A percentile compares a stretch with the other conserved stretches of the same genome.
Evolutionary conservation across 2,113 vertebrate genomes (phyloP).

Genomic region (Phrynosoma blainvillii): DNA sequence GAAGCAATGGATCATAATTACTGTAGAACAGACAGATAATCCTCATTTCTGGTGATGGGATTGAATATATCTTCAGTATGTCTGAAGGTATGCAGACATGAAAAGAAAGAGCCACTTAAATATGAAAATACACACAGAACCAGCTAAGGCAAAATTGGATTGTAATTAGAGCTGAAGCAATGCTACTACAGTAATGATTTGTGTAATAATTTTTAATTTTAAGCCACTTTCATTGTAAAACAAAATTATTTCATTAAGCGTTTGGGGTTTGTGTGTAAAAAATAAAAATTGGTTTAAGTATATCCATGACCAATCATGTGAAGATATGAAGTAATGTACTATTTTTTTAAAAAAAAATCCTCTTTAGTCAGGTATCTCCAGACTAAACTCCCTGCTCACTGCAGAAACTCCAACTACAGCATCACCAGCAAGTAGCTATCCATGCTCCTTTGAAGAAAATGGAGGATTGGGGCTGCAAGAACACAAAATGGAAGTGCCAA

Average conservation of each 20-base stretch:
- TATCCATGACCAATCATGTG: background rate
- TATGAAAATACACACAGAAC: background rate
- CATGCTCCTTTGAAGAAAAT: too few relatives aligned
- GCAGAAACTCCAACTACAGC: too few relatives aligned
- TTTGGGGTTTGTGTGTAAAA: background rate
- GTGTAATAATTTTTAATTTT: too few relatives aligned
- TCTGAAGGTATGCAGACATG: background rate
- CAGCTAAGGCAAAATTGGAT: background rate
- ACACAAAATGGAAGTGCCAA: background rate
- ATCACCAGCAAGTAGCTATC: too few relatives aligned
- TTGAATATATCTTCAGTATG: background rate
- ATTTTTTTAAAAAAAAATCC: background rate
- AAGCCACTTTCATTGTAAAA: too few relatives aligned
- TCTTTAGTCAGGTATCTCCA: background rate
- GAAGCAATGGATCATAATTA: background rate
- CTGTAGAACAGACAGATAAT: constrained; percentile 12
- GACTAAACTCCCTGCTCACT: too few relatives aligned
- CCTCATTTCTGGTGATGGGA: constrained; percentile 11
- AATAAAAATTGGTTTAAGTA: background rate
- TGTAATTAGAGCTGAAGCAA: background rate
- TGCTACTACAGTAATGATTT: background rate
- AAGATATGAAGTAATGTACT: background rate
- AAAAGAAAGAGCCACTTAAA: background rate
- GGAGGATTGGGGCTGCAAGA: too few relatives aligned
- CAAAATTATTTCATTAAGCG: too few relatives aligned